Evolutionary conservation across 2,888 invertebrate genomes (phyloP), one percentile per base, ranked within the genome.

Genomic region (Sycophila texana): DNA sequence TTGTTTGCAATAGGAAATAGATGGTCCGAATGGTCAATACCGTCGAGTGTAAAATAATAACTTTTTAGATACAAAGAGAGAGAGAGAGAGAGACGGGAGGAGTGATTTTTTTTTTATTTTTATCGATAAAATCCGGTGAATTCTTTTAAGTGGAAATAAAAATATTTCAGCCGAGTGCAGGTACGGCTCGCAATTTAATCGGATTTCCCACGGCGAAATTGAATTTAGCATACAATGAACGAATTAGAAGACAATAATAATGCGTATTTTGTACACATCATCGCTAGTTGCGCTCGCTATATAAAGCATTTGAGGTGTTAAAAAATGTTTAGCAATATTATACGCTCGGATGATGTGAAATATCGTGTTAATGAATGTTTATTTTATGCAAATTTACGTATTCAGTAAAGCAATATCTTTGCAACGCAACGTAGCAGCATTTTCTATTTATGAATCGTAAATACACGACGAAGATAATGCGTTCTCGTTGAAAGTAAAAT

Each of bases 381-480:
- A 65, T 70, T 65, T 65, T 22, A 70, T 77, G 71, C 49, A 71
- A 71, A 77, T 65, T 63, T 63, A 63, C 49, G 16, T 58, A 65
- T 63, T 61, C 68, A 57, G 57, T 49, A 63, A 53, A 55, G 70
- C 47, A 49, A 63, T 70, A 66, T 65, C 22, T 76, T 70, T 60
- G 61, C 63, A 76, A 70, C 47, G 20, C 66, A 39, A 66, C 60
- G 49, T 60, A 72, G 55, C 66, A 14, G 51, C n/a, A 26, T 66
- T 77, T 73, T 73, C 61, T 55, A 73, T 61, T 67, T 68, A 67
- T 73, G 67, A 73, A 73, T 68, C 60, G 68, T 61, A 73, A 78
- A 78, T 73, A 49, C n/a, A 53, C 16, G 10, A 39, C 20, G 58
- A 78, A 39, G 49, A 76, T 71, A 77, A 71, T 71, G 65, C 57